Conservation (phyloP, 2,113 vertebrate species). For the Ctenomys sociabilis region DNA sequence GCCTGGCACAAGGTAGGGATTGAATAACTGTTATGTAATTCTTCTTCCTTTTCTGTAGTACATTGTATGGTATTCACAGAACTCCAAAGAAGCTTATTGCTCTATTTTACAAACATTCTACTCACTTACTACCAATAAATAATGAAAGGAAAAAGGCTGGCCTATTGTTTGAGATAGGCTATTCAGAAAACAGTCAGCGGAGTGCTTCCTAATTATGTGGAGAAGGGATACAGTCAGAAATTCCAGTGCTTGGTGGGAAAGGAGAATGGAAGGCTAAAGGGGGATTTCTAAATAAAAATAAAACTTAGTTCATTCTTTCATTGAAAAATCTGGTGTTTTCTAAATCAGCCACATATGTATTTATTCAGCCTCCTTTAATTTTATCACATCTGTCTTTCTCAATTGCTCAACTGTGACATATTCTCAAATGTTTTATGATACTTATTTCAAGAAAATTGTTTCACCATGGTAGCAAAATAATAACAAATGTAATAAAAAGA, state of each 20-base stretch:
- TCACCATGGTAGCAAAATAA: conserved; percentile 59
- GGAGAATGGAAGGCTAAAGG: background rate
- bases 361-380: background rate
- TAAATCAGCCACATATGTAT: background rate
- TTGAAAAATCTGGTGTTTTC: background rate
- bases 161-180: background rate
- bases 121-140: background rate
- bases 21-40: background rate
- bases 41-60: background rate
- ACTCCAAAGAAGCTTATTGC: background rate
- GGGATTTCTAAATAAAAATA: background rate
- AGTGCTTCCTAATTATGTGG: background rate
- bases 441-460: conserved; percentile 72
- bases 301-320: background rate
- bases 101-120: background rate
- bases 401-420: background rate
- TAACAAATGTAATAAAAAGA: conserved; percentile 59
- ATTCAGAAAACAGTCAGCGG: background rate
- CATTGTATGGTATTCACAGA: background rate
- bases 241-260: background rate
- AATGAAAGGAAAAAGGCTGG: background rate
- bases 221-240: background rate
- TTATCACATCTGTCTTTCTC: conserved; percentile 39
- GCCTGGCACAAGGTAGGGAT: background rate
- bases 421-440: conserved; percentile 52